Percentiles rank a stretch among this genome's conserved stretches.
phyloP scores from a whole-genome alignment of 2,113 vertebrate genomes.

The Stegastes partitus region DNA sequence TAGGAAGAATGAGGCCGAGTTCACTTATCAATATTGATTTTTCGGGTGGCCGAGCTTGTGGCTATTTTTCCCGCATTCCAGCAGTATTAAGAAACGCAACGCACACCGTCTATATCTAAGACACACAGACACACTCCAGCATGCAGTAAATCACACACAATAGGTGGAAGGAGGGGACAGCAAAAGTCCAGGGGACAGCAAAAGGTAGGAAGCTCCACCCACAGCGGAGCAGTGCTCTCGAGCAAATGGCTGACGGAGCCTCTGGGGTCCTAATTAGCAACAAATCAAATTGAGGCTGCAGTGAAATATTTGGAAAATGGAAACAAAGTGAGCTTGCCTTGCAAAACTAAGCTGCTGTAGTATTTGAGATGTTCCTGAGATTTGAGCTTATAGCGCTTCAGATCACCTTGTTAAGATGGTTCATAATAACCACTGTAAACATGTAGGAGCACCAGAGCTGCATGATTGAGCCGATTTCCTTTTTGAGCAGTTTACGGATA shows the following conservation, averaged over 20 bases:
- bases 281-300: neutral
- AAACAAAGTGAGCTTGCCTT: too few species aligned
- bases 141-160: slow-evolving; percentile 64
- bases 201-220: slow-evolving; percentile 48
- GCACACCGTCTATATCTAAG: slow-evolving; percentile 22
- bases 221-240: slow-evolving; percentile 48
- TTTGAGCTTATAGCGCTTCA: too few species aligned
- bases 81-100: slow-evolving; percentile 11
- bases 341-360: too few species aligned
- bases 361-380: too few species aligned
- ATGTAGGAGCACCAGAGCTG: neutral
- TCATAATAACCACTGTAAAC: neutral
- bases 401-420: too few species aligned
- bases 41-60: slow-evolving; percentile 25
- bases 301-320: neutral
- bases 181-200: slow-evolving; percentile 30
- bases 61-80: slow-evolving; percentile 43
- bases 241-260: slow-evolving; percentile 24
- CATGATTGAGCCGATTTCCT: neutral
- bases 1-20: neutral
- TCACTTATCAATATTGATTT: slow-evolving; percentile 56
- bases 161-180: slow-evolving; percentile 42
- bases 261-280: slow-evolving; percentile 24
- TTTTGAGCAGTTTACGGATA: neutral
- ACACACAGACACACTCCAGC: slow-evolving; percentile 18